Conservation (phyloP, 1,140 invertebrate genomes). For the Diprion similis region DNA sequence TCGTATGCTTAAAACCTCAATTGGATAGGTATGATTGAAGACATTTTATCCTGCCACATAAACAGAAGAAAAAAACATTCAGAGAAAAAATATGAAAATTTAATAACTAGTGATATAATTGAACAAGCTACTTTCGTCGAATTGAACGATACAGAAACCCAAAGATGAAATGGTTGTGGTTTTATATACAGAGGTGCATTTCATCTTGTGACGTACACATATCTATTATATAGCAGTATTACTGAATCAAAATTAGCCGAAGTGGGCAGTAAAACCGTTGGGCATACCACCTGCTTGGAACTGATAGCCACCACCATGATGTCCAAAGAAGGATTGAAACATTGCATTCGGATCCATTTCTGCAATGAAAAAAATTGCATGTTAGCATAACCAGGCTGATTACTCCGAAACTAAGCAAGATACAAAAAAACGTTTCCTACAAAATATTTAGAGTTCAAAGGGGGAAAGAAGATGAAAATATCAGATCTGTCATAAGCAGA, state of each 20-base stretch:
- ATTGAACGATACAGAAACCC: too few species aligned
- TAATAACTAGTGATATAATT: too few species aligned
- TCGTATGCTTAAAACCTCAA: too few species aligned
- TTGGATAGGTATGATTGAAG: not conserved
- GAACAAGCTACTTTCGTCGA: too few species aligned
- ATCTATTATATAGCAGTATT: not conserved
- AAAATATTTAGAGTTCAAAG: too few species aligned
- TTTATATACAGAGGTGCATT: not conserved
- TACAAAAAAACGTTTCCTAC: slow-evolving; percentile 13
- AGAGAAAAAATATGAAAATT: not conserved
- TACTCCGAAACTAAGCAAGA: not conserved
- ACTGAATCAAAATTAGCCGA: slow-evolving; percentile 59
- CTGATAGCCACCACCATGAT: slow-evolving; percentile 57
- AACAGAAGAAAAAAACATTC: not conserved
- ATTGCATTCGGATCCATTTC: slow-evolving; percentile 79
- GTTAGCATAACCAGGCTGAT: too few species aligned
- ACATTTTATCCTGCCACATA: not conserved
- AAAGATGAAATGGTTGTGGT: not conserved
- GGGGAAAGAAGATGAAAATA: too few species aligned
- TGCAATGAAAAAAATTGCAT: slow-evolving; percentile 55
- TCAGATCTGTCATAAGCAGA: too few species aligned
- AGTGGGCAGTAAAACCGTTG: slow-evolving; percentile 72
- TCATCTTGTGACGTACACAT: not conserved
- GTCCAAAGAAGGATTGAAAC: slow-evolving; percentile 81
- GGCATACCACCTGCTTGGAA: slow-evolving; percentile 61